Evolutionary conservation across 2,113 vertebrate species (phyloP).

Genomic region (Amblyopsis rosae): DNA sequence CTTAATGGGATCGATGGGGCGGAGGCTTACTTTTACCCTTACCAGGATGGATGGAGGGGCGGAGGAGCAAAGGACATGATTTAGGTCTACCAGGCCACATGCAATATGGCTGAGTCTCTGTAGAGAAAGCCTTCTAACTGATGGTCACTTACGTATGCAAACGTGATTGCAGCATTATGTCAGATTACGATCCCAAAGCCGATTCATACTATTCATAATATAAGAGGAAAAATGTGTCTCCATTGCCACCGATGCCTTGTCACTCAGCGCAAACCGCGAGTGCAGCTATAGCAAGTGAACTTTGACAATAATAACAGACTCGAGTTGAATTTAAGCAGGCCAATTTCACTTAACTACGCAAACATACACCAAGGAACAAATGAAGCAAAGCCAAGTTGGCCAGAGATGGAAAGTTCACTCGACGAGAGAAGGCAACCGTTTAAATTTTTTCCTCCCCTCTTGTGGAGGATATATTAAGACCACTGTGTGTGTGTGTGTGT

Average conservation of each 20-base stretch:
- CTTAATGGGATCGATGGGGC: too few relatives aligned
- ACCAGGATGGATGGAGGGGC: too few relatives aligned
- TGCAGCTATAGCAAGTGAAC: slow-evolving; percentile 58
- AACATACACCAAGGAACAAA: slow-evolving; percentile 33
- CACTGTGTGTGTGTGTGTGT: background rate
- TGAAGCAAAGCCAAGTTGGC: slow-evolving; percentile 5
- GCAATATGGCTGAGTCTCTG: background rate
- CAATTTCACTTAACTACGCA: slow-evolving; percentile 54
- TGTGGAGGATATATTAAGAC: slow-evolving; percentile 47
- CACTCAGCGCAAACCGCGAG: slow-evolving; percentile 39
- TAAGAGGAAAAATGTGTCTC: too few relatives aligned
- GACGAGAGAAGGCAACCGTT: slow-evolving; percentile 15
- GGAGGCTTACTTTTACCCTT: too few relatives aligned
- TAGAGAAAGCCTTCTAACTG: background rate
- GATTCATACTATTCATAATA: background rate
- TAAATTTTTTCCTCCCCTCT: slow-evolving; percentile 44
- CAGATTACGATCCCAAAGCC: background rate
- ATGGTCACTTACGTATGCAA: slow-evolving; percentile 29
- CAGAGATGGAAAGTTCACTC: slow-evolving; percentile 4
- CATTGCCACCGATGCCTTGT: slow-evolving; percentile 37
- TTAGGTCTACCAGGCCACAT: too few relatives aligned
- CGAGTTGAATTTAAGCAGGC: slow-evolving; percentile 53
- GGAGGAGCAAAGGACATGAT: too few relatives aligned
- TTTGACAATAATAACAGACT: slow-evolving; percentile 35
- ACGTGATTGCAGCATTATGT: slow-evolving; percentile 57